Percentiles rank a stretch among this genome's conserved stretches.
phyloP scores from a whole-genome alignment of 2,888 invertebrate species.

The Piscicola geometra region DNA sequence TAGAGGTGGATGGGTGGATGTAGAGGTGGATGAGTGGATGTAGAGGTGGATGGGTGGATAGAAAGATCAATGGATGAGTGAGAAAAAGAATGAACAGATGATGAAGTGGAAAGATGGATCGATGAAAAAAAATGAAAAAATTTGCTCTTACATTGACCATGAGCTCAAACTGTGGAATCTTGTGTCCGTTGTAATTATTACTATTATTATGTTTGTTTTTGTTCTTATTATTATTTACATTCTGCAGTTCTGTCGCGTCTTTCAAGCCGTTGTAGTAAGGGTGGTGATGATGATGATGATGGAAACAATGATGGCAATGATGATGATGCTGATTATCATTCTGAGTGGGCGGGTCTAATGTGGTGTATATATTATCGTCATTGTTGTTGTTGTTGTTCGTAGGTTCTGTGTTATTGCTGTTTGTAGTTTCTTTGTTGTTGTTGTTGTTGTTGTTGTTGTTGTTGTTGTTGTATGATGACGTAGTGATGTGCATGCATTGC shows the following conservation, averaged over 20 bases:
- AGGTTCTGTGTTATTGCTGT: too few relatives aligned
- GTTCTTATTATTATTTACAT: neutral
- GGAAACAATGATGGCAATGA: neutral
- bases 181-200: neutral
- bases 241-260: neutral
- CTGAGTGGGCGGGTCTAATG: neutral
- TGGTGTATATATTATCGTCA: neutral
- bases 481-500: too few relatives aligned
- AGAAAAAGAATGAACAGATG: neutral
- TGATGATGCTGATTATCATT: neutral
- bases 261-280: neutral
- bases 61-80: neutral
- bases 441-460: too few relatives aligned
- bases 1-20: too few relatives aligned
- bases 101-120: neutral
- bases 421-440: too few relatives aligned
- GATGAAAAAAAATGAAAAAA: neutral
- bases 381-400: too few relatives aligned
- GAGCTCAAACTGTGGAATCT: neutral
- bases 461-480: too few relatives aligned
- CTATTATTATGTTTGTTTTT: neutral
- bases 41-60: too few relatives aligned
- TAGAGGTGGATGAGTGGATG: too few relatives aligned
- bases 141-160: neutral
- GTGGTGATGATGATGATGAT: slow-evolving; percentile 12